Conservation (phyloP, 2,113 vertebrate genomes). For the Calyptommatus sinebrachiatus region DNA sequence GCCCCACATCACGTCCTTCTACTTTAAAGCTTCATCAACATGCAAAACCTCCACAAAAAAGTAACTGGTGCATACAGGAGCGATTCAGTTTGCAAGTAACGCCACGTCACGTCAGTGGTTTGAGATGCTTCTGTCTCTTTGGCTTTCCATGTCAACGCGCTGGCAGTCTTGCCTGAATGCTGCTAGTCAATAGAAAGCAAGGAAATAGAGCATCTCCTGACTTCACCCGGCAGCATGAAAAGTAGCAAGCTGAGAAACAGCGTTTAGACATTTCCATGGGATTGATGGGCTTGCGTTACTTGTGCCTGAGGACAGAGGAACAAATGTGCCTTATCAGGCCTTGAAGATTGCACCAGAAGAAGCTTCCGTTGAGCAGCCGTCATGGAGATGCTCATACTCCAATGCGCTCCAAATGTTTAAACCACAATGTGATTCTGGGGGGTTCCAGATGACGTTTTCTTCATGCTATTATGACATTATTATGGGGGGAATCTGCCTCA, state of each 20-base stretch:
- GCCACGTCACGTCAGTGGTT: conserved; percentile 70
- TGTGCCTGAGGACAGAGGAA: conserved; percentile 5
- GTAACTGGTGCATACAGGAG: conserved; percentile 70
- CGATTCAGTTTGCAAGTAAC: conserved; percentile 67
- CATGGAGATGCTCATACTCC: neutral
- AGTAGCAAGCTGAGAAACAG: conserved; percentile 78
- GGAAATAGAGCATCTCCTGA: conserved; percentile 79
- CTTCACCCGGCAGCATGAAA: conserved; percentile 71
- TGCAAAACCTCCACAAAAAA: conserved; percentile 67
- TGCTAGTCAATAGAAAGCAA: conserved; percentile 77
- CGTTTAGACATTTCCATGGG: conserved; percentile 75
- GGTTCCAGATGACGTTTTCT: too few relatives aligned
- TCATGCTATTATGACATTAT: too few relatives aligned
- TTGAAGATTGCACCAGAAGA: neutral
- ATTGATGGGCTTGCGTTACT: conserved; percentile 63
- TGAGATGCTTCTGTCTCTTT: conserved; percentile 74
- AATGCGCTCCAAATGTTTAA: neutral
- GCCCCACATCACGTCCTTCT: neutral
- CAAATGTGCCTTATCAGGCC: too few relatives aligned
- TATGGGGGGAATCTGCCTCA: too few relatives aligned
- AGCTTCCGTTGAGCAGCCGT: neutral
- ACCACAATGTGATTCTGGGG: neutral
- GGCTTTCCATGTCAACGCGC: conserved; percentile 80
- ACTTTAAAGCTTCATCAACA: conserved; percentile 66
- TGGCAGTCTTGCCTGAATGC: conserved; percentile 76